phyloP scores from a whole-genome alignment of 1,140 invertebrate genomes.

The Bombyx mandarina region DNA sequence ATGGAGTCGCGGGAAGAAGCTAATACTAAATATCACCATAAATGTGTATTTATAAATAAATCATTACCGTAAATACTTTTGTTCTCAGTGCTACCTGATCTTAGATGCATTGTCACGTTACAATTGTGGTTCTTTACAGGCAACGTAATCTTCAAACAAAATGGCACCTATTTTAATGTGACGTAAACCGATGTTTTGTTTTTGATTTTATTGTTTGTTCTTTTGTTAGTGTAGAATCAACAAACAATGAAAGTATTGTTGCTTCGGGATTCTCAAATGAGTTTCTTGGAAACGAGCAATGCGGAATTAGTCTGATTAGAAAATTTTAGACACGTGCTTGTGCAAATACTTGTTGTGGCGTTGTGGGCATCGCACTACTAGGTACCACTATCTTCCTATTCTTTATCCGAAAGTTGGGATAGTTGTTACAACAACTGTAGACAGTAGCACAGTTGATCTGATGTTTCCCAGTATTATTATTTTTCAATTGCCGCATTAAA shows the following conservation, averaged over 20 bases:
- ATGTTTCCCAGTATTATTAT: too few species aligned
- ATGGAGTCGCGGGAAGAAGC: too few species aligned
- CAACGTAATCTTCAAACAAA: slow-evolving; percentile 45
- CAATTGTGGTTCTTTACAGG: slow-evolving; percentile 37
- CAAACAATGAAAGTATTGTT: too few species aligned
- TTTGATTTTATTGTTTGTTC: slow-evolving; percentile 29
- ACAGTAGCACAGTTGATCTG: too few species aligned
- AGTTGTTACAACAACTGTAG: too few species aligned
- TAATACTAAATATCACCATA: slow-evolving; percentile 2
- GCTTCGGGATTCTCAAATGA: background rate
- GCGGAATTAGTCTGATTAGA: background rate
- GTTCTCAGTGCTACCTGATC: slow-evolving; percentile 43
- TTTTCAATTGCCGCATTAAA: too few species aligned
- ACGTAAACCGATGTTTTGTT: slow-evolving; percentile 46
- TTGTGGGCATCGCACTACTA: too few species aligned
- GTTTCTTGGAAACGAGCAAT: slow-evolving; percentile 1
- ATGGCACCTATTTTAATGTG: slow-evolving; percentile 50
- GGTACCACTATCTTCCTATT: too few species aligned
- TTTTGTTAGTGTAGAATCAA: slow-evolving; percentile 17
- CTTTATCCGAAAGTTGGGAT: too few species aligned
- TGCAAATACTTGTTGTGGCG: too few species aligned
- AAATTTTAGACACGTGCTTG: too few species aligned
- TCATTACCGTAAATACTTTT: slow-evolving; percentile 9
- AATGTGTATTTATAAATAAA: background rate
- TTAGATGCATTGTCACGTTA: slow-evolving; percentile 37